A percentile compares a stretch with the other conserved stretches of the same genome.
Conservation (phyloP, 2,113 vertebrate genomes). For the Actinemys pallida region DNA sequence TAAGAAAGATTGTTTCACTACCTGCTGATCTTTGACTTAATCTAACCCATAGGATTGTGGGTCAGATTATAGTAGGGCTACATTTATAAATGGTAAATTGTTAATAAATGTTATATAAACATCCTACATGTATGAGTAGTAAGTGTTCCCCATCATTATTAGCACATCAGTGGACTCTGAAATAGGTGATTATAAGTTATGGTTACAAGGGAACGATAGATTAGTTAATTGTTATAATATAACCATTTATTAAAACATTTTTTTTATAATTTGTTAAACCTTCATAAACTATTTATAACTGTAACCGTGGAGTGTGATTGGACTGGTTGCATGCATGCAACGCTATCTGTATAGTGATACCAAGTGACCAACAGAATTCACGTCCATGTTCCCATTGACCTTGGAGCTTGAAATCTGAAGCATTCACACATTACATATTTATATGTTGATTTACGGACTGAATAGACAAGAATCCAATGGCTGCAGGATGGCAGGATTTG, state of each 20-base stretch:
- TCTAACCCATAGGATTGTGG: not conserved
- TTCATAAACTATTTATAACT: not conserved
- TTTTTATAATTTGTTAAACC: not conserved
- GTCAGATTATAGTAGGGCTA: not conserved
- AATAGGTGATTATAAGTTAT: not conserved
- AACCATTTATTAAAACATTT: not conserved
- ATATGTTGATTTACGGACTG: not conserved
- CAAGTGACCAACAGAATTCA: not conserved
- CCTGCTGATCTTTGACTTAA: not conserved
- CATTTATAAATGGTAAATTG: not conserved
- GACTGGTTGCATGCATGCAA: not conserved
- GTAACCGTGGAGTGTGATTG: not conserved
- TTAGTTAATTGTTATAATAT: not conserved
- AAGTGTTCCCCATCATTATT: not conserved
- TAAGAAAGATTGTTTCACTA: slow-evolving; percentile 15
- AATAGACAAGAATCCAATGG: not conserved
- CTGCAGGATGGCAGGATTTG: not conserved
- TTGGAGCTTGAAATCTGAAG: not conserved
- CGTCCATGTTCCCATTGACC: not conserved
- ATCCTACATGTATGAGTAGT: not conserved
- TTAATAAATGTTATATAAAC: not conserved
- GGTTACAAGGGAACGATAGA: not conserved
- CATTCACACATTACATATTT: not conserved
- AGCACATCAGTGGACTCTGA: not conserved
- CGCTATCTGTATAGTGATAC: too few species aligned